Evolutionary conservation across 2,113 vertebrate species (phyloP).

Genomic region (Promerops cafer): DNA sequence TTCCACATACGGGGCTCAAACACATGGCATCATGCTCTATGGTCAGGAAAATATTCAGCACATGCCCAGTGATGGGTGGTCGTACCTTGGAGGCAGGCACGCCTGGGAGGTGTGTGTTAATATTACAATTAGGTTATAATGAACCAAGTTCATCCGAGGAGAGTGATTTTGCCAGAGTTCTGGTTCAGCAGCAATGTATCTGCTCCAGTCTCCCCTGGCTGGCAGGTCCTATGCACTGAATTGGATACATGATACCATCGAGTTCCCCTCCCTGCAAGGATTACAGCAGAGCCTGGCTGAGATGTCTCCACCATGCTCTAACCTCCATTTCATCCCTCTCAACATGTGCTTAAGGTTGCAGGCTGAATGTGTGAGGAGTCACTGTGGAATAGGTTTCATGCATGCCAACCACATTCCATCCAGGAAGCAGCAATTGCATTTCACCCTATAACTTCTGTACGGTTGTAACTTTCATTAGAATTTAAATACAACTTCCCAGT

Average conservation of each 20-base stretch:
- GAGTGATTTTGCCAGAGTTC: not conserved
- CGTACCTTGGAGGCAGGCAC: not conserved
- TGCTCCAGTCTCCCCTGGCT: not conserved
- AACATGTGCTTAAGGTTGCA: not conserved
- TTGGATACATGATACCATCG: accelerated
- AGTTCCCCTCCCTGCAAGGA: not conserved
- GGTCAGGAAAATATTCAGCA: not conserved
- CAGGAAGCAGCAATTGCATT: not conserved
- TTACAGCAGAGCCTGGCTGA: not conserved
- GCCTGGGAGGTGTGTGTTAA: not conserved
- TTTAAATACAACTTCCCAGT: not conserved
- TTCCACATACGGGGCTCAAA: not conserved
- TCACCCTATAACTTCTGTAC: not conserved
- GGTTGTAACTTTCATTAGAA: not conserved
- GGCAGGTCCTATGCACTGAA: not conserved
- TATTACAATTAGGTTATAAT: not conserved
- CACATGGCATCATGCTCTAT: accelerated
- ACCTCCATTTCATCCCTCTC: not conserved
- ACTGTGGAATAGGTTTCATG: not conserved
- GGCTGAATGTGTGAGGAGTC: not conserved
- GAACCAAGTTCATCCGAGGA: not conserved
- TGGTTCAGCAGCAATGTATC: not conserved
- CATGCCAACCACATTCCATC: not conserved
- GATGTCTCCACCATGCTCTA: not conserved
- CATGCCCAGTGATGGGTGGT: not conserved